These are phyloP conservation scores for Ceuthmochares aereus DNA, from an alignment of 2,113 vertebrate genomes.

Conservation along the genomic window DNA sequence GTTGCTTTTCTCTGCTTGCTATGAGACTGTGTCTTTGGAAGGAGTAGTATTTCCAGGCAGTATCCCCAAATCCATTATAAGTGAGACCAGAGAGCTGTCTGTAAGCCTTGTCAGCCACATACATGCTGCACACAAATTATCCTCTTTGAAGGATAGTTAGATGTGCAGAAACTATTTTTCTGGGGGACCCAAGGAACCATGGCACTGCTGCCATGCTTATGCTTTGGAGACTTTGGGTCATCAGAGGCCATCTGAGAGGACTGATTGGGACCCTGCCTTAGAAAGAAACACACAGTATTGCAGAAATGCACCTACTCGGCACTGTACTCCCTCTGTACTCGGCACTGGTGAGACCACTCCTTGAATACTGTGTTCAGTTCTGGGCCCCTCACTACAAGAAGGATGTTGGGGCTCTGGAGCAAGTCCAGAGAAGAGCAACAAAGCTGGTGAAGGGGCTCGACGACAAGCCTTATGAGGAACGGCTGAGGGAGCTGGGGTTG, in stretches of 20 bases:
- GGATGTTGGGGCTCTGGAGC: too few relatives aligned
- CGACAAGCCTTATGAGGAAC: too few relatives aligned
- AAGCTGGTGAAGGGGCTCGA: too few relatives aligned
- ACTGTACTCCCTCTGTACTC: too few relatives aligned
- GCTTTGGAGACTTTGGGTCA: accelerated
- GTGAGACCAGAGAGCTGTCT: neutral
- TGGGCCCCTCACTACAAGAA: too few relatives aligned
- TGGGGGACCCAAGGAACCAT: neutral
- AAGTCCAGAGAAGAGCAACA: too few relatives aligned
- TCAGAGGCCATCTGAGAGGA: neutral
- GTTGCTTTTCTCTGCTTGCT: neutral
- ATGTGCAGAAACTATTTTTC: neutral
- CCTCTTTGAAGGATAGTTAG: neutral
- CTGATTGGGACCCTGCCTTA: neutral
- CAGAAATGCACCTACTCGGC: neutral
- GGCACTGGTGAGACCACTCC: too few relatives aligned
- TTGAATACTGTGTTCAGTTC: too few relatives aligned
- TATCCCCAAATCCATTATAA: neutral
- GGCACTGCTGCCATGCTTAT: neutral
- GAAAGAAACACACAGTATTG: neutral
- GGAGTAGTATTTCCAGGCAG: neutral
- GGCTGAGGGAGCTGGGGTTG: too few relatives aligned
- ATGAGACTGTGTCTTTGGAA: neutral
- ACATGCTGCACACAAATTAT: neutral
- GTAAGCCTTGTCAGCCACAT: neutral